Percentiles rank a stretch among this genome's conserved stretches.
Evolutionary conservation across 2,888 invertebrate genomes (phyloP).

Genomic region (Holacanthella duospinosa): DNA sequence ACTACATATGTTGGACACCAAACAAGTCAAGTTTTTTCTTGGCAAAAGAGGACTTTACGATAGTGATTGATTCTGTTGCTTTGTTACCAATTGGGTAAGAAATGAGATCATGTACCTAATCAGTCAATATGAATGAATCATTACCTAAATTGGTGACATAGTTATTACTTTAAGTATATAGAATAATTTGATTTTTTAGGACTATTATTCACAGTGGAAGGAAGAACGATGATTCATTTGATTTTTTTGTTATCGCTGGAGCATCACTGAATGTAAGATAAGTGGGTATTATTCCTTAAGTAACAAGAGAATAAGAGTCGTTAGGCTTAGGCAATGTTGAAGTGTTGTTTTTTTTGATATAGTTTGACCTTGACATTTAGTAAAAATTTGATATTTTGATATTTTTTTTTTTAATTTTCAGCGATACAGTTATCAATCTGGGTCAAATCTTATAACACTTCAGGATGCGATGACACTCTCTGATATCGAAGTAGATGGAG

Average conservation of each 20-base stretch:
- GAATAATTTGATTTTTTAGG: too few relatives aligned
- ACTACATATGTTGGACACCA: slow-evolving; percentile 32
- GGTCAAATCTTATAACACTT: slow-evolving; percentile 28
- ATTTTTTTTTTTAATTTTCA: slow-evolving; percentile 11
- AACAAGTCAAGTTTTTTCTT: slow-evolving; percentile 29
- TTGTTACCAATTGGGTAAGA: slow-evolving; percentile 29
- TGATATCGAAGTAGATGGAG: slow-evolving; percentile 32
- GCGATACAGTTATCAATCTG: slow-evolving; percentile 35
- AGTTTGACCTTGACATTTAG: not conserved
- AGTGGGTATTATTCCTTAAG: too few relatives aligned
- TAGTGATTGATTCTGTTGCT: slow-evolving; percentile 30
- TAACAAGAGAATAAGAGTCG: too few relatives aligned
- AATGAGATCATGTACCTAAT: too few relatives aligned
- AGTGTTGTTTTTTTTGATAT: too few relatives aligned
- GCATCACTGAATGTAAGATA: slow-evolving; percentile 27
- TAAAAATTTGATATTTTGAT: not conserved
- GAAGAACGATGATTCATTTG: slow-evolving; percentile 18
- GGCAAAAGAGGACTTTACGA: slow-evolving; percentile 30
- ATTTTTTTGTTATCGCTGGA: slow-evolving; percentile 30
- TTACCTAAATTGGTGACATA: too few relatives aligned
- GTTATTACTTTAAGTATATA: too few relatives aligned
- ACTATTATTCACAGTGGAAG: slow-evolving; percentile 10
- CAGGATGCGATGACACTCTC: slow-evolving; percentile 34
- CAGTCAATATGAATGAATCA: too few relatives aligned
- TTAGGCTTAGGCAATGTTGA: too few relatives aligned